These are phyloP conservation scores for Melanotaenia parkinsoni DNA, from an alignment of 2,797 vertebrate species.

Conservation along the genomic window DNA sequence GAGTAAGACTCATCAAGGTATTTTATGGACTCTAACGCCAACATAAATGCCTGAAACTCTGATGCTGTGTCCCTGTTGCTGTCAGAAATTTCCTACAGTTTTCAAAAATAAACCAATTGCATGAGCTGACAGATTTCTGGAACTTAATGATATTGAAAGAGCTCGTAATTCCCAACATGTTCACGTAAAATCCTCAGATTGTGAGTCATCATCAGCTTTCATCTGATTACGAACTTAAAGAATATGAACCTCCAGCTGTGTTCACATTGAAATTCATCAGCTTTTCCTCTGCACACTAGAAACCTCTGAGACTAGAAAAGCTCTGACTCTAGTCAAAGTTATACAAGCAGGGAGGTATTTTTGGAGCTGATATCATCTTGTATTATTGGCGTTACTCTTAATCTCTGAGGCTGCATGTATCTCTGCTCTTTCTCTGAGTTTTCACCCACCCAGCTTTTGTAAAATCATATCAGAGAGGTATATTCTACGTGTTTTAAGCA, in stretches of 20 bases:
- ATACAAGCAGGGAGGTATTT: slow-evolving; percentile 34
- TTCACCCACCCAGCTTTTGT: slow-evolving; percentile 26
- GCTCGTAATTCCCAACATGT: slow-evolving; percentile 23
- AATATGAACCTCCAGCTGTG: background rate
- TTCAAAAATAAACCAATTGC: background rate
- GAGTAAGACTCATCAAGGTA: slow-evolving; percentile 22
- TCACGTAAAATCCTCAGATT: slow-evolving; percentile 14
- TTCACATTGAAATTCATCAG: slow-evolving; percentile 36
- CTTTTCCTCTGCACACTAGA: slow-evolving; percentile 41
- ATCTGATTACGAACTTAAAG: slow-evolving; percentile 30
- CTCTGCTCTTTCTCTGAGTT: slow-evolving; percentile 17
- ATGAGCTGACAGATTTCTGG: background rate
- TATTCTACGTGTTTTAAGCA: slow-evolving; percentile 3
- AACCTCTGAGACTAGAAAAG: slow-evolving; percentile 29
- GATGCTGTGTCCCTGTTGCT: no score
- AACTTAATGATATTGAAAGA: slow-evolving; percentile 10
- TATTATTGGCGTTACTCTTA: slow-evolving; percentile 26
- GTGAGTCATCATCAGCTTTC: slow-evolving; percentile 16
- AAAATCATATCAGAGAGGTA: background rate
- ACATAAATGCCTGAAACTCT: background rate
- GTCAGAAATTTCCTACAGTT: no score
- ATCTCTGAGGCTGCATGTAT: slow-evolving; percentile 11
- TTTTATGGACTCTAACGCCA: background rate
- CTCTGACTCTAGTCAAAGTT: slow-evolving; percentile 4
- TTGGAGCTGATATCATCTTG: slow-evolving; percentile 30